A percentile compares a stretch with the other conserved stretches of the same genome.
Evolutionary conservation across 1,140 invertebrate genomes (phyloP).

Genomic region (Aphidius ervi): DNA sequence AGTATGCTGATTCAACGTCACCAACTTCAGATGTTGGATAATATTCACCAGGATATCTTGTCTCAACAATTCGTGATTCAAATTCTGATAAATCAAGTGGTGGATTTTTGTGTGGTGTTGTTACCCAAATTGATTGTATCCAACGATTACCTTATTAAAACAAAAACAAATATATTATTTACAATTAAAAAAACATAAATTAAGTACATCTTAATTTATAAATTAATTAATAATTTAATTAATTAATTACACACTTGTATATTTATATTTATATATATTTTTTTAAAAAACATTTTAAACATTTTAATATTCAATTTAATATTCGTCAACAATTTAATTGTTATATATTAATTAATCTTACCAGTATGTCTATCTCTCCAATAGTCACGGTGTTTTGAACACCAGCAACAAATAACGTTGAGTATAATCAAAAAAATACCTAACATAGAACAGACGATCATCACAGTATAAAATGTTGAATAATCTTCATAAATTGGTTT

Average conservation of each 20-base stretch:
- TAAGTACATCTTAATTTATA: background rate
- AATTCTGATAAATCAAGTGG: slow-evolving; percentile 75
- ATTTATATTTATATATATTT: too few relatives aligned
- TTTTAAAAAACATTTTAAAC: too few relatives aligned
- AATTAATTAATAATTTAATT: background rate
- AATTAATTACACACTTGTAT: too few relatives aligned
- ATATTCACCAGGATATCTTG: slow-evolving; percentile 26
- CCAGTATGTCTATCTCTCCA: slow-evolving; percentile 80
- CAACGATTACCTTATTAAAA: slow-evolving; percentile 68
- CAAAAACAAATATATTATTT: slow-evolving; percentile 11
- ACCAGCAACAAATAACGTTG: slow-evolving; percentile 74
- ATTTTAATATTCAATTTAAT: too few relatives aligned
- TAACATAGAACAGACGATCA: slow-evolving; percentile 71
- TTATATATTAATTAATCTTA: slow-evolving; percentile 35
- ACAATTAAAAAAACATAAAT: background rate
- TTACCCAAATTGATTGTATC: slow-evolving; percentile 76
- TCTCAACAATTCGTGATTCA: slow-evolving; percentile 16
- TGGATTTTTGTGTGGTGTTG: slow-evolving; percentile 77
- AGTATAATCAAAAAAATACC: slow-evolving; percentile 65
- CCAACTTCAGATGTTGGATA: slow-evolving; percentile 16
- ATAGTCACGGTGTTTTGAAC: slow-evolving; percentile 72
- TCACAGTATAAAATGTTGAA: slow-evolving; percentile 71
- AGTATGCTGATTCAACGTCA: slow-evolving; percentile 30
- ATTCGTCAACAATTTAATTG: background rate
- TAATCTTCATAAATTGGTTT: slow-evolving; percentile 62